Evolutionary conservation across 2,888 invertebrate genomes (phyloP).

Genomic region (Apodemia hepburni): DNA sequence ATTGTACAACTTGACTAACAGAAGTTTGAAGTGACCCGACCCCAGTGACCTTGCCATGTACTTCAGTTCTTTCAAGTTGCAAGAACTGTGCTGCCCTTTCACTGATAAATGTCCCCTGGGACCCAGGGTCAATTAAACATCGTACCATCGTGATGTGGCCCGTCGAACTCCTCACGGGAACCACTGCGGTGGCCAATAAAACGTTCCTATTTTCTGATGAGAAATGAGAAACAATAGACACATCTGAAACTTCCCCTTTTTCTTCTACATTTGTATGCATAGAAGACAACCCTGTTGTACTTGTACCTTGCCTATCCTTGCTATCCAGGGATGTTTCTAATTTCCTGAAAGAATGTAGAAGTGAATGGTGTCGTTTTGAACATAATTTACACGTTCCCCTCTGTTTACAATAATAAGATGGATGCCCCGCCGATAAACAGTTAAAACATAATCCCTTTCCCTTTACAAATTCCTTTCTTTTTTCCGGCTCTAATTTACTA

Average conservation of each 20-base stretch:
- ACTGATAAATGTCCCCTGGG: not conserved
- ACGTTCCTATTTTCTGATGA: conserved; percentile 20
- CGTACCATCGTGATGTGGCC: not conserved
- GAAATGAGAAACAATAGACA: conserved; percentile 25
- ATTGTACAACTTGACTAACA: not conserved
- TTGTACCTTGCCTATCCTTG: conserved; percentile 18
- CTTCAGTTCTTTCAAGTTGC: not conserved
- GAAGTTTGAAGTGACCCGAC: conserved; percentile 6
- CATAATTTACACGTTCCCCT: conserved; percentile 26
- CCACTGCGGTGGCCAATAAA: conserved; percentile 30
- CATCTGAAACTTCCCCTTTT: conserved; percentile 22
- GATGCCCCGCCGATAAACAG: not conserved
- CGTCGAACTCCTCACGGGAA: conserved; percentile 21
- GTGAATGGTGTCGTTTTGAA: conserved; percentile 27
- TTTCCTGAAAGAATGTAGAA: conserved; percentile 27
- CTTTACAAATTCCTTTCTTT: not conserved
- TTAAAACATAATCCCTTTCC: not conserved
- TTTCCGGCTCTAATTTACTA: not conserved
- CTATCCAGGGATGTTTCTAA: conserved; percentile 18
- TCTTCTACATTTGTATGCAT: conserved; percentile 21
- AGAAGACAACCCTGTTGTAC: conserved; percentile 18
- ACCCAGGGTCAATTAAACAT: not conserved
- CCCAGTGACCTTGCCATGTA: conserved; percentile 25
- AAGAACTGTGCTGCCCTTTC: not conserved
- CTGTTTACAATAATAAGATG: conserved; percentile 23